phyloP scores from a whole-genome alignment of 2,797 vertebrate species.

The Champsocephalus esox region DNA sequence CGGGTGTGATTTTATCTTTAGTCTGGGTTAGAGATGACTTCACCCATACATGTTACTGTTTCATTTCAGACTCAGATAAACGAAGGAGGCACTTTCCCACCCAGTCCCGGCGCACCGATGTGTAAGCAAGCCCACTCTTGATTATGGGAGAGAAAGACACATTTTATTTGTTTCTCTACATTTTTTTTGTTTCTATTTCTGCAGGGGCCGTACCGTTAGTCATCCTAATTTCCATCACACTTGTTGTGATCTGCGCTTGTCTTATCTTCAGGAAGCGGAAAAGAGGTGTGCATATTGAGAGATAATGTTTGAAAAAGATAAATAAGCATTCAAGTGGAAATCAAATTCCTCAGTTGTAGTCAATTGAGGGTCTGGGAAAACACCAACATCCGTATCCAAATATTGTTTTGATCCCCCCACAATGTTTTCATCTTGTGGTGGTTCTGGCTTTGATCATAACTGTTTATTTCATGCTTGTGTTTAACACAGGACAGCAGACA shows the following conservation, averaged over 20 bases:
- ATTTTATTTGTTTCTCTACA: not conserved
- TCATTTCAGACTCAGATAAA: not conserved
- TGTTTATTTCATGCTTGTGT: not conserved
- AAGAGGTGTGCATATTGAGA: slow-evolving; percentile 42
- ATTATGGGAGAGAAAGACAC: no score
- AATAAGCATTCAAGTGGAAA: not conserved
- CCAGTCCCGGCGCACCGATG: rapidly evolving
- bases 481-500: slow-evolving; percentile 1
- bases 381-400: not conserved
- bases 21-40: not conserved
- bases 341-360: not conserved
- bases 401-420: not conserved
- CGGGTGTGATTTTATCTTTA: not conserved
- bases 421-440: not conserved
- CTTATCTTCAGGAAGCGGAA: slow-evolving; percentile 29
- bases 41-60: not conserved
- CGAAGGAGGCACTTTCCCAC: no score
- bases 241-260: not conserved
- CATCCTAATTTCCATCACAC: rapidly evolving
- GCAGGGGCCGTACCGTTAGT: slow-evolving; percentile 42
- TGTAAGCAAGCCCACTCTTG: slow-evolving; percentile 23
- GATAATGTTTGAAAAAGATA: not conserved
- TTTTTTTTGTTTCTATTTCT: slow-evolving; percentile 2
- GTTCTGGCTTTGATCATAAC: not conserved
- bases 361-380: not conserved